Evolutionary conservation across 2,888 invertebrate genomes (phyloP), one percentile per base, ranked within the genome.

Genomic region (Cephus pygmeus): DNA sequence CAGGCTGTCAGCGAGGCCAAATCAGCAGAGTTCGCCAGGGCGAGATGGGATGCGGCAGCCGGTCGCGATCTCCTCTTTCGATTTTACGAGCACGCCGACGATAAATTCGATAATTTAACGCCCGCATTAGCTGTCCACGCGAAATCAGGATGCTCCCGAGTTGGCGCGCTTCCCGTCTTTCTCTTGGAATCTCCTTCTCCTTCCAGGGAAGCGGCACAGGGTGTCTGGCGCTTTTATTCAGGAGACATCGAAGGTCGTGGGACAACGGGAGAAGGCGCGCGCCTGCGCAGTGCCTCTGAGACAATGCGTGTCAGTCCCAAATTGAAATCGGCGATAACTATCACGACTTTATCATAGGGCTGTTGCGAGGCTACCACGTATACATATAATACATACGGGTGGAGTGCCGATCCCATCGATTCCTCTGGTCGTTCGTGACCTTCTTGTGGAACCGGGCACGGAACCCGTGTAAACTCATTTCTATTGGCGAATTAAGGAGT

Each of bases 31-130:
- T 36, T 36, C 36, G 12, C 36, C 30, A 69, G 4, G 30, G n/a
- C 30, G 4, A 9, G 11, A 4, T 69, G 69, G 23, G 31, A n/a
- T 69, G 69, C 69, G 69, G n/a, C 1, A n/a, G 69, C 4, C n/a
- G 69, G 12, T 6, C 69, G n/a, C 73, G 73, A 79, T 76, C 76
- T 73, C 12, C 12, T 73, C 76, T 69, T 23, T 34, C 79, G 81
- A 86, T 81, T 89, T 89, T 88, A 88, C 83, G 84, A 84, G 82
- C 85, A 79, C 79, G 84, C 79, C 77, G 81, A 80, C 86, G 85
- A 89, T 89, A 89, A 89, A 89, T 83, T 86, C 83, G 85, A 87
- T 87, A 88, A 86, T 88, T 89, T 88, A 88, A 86, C 12, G 12
- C 1, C 4, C 12, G 36, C 36, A 80, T 83, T 82, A 84, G 83